A percentile compares a stretch with the other conserved stretches of the same genome.
These are phyloP conservation scores for Drosophila meridionalis DNA, from an alignment of 2,888 invertebrate genomes.

Conservation along the genomic window DNA sequence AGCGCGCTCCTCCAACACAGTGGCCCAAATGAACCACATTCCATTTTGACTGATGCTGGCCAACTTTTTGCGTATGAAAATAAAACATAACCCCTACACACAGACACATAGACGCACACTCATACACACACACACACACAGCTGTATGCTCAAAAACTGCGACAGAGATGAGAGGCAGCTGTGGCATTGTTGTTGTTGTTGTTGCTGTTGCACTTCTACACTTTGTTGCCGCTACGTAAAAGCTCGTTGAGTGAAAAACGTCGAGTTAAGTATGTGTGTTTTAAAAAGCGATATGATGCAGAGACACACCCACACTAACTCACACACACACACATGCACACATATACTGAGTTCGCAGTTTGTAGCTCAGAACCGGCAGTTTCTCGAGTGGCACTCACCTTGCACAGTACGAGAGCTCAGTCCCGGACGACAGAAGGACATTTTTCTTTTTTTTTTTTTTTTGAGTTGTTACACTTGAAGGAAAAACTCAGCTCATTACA, in stretches of 20 bases:
- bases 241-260: slow-evolving; percentile 80
- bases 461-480: slow-evolving; percentile 16
- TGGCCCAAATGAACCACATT: slow-evolving; percentile 74
- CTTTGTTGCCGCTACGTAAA: slow-evolving; percentile 72
- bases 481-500: neutral
- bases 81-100: slow-evolving; percentile 43
- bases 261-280: slow-evolving; percentile 77
- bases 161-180: slow-evolving; percentile 58
- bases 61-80: slow-evolving; percentile 74
- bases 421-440: slow-evolving; percentile 51
- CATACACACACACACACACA: slow-evolving; percentile 5
- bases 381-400: slow-evolving; percentile 77
- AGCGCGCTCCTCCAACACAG: slow-evolving; percentile 21
- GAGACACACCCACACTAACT: slow-evolving; percentile 27
- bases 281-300: slow-evolving; percentile 63
- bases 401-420: slow-evolving; percentile 55
- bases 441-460: slow-evolving; percentile 19
- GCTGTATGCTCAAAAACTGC: slow-evolving; percentile 24
- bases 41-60: slow-evolving; percentile 55
- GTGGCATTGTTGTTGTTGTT: slow-evolving; percentile 62
- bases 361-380: slow-evolving; percentile 47
- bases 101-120: slow-evolving; percentile 1
- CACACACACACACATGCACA: slow-evolving; percentile 21
- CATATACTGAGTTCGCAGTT: slow-evolving; percentile 16
- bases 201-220: slow-evolving; percentile 72